These are phyloP conservation scores for Melipona bicolor DNA, from an alignment of 2,888 invertebrate genomes.

Conservation along the genomic window DNA sequence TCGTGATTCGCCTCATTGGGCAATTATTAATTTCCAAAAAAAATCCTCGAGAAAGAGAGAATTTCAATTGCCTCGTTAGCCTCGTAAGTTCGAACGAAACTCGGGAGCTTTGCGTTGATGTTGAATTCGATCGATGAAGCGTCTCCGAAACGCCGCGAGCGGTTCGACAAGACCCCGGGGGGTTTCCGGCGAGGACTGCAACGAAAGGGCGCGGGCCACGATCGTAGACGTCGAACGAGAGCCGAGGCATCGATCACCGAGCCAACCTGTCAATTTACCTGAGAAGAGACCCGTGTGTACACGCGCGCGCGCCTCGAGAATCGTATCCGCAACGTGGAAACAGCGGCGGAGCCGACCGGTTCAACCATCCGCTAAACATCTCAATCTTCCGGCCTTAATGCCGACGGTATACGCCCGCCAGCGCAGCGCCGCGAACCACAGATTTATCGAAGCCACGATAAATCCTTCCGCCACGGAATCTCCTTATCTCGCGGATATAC, in stretches of 20 bases:
- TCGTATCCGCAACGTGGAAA: conserved; percentile 9
- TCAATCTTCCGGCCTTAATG: conserved; percentile 37
- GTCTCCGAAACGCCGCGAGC: neutral
- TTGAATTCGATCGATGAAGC: conserved; percentile 5
- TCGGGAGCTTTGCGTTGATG: neutral
- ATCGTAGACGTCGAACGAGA: neutral
- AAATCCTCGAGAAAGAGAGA: too few species aligned
- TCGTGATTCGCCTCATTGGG: too few species aligned
- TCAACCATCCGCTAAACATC: conserved; percentile 36
- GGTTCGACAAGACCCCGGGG: too few species aligned
- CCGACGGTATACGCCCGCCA: conserved; percentile 6
- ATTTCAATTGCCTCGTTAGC: too few species aligned
- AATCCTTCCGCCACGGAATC: conserved; percentile 42
- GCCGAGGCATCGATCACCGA: conserved; percentile 19
- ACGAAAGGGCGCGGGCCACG: neutral
- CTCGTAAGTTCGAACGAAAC: neutral
- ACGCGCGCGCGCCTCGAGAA: neutral
- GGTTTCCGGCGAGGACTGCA: neutral
- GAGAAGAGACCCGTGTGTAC: neutral
- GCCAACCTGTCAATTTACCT: conserved; percentile 11
- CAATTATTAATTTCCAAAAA: too few species aligned
- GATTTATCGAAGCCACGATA: conserved; percentile 46
- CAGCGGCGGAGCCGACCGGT: neutral
- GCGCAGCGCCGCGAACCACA: conserved; percentile 12
- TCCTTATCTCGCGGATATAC: conserved; percentile 45